phyloP scores from a whole-genome alignment of 2,888 invertebrate species.

The Scrobipalpa atriplicella region DNA sequence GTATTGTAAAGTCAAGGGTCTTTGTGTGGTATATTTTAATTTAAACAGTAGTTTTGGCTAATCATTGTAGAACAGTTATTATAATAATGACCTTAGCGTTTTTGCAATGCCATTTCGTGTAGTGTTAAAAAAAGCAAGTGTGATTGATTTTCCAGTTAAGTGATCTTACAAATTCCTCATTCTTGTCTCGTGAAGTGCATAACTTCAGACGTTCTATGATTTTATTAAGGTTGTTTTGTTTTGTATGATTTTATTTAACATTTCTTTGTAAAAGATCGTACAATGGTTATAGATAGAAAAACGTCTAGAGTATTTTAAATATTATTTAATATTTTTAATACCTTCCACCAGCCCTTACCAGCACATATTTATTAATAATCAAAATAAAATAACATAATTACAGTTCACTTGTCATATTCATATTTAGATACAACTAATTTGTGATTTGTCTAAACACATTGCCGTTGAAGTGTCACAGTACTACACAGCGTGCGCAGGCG shows the following conservation, averaged over 20 bases:
- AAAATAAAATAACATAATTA: slow-evolving; percentile 11
- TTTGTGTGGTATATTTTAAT: neutral
- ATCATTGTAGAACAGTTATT: neutral
- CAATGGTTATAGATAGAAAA: no score
- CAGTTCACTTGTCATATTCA: neutral
- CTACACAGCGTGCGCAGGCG: neutral
- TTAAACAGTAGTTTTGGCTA: slow-evolving; percentile 40
- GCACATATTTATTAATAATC: neutral
- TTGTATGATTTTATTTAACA: no score
- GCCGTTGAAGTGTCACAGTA: neutral
- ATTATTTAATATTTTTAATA: neutral
- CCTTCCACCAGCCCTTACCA: no score
- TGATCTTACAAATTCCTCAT: slow-evolving; percentile 46
- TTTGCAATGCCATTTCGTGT: slow-evolving; percentile 42
- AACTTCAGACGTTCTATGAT: neutral
- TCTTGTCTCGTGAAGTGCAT: slow-evolving; percentile 33
- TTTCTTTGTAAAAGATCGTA: no score
- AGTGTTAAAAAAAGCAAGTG: slow-evolving; percentile 45
- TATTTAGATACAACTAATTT: slow-evolving; percentile 14
- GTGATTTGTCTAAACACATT: slow-evolving; percentile 9
- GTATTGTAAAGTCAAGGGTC: neutral
- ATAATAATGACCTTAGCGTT: slow-evolving; percentile 43
- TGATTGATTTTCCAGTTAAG: slow-evolving; percentile 57
- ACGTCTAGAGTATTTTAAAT: no score
- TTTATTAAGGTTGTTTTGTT: no score